phyloP scores from a whole-genome alignment of 2,888 invertebrate species.

The Psylliodes chrysocephalus region DNA sequence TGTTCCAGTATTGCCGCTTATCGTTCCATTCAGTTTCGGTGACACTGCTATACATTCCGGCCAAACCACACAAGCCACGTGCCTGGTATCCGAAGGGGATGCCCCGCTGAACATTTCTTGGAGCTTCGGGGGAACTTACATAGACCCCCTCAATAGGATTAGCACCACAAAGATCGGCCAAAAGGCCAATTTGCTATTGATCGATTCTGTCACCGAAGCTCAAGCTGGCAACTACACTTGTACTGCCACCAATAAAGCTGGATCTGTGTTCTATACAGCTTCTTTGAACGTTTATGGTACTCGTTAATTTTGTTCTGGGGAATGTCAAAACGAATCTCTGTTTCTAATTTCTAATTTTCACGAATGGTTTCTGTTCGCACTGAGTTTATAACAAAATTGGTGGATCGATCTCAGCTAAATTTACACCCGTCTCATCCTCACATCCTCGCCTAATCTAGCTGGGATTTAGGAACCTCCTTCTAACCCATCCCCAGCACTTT shows the following conservation, averaged over 20 bases:
- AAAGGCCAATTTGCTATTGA: conserved; percentile 63
- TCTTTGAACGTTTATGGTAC: conserved; percentile 62
- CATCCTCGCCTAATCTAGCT: conserved; percentile 45
- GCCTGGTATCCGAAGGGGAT: conserved; percentile 73
- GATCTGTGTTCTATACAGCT: conserved; percentile 59
- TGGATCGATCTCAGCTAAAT: conserved; percentile 53
- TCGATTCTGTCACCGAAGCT: conserved; percentile 59
- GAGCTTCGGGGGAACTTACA: conserved; percentile 65
- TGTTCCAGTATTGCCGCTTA: conserved; percentile 82
- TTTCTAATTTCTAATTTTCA: conserved; percentile 41
- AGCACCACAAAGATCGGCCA: conserved; percentile 63
- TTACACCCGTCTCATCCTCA: conserved; percentile 39
- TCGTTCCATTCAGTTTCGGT: conserved; percentile 84
- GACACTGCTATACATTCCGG: conserved; percentile 80
- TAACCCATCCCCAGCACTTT: conserved; percentile 56
- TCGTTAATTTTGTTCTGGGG: conserved; percentile 27
- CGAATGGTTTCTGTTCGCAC: conserved; percentile 36
- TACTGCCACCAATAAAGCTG: conserved; percentile 61
- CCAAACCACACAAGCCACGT: conserved; percentile 80
- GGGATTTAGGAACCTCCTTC: conserved; percentile 58
- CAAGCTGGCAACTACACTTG: conserved; percentile 64
- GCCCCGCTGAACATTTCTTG: conserved; percentile 68
- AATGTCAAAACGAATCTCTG: conserved; percentile 24
- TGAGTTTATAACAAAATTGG: conserved; percentile 45
- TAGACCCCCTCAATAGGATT: conserved; percentile 57